Evolutionary conservation across 2,888 invertebrate genomes (phyloP).

Genomic region (Drosophila picticornis): DNA sequence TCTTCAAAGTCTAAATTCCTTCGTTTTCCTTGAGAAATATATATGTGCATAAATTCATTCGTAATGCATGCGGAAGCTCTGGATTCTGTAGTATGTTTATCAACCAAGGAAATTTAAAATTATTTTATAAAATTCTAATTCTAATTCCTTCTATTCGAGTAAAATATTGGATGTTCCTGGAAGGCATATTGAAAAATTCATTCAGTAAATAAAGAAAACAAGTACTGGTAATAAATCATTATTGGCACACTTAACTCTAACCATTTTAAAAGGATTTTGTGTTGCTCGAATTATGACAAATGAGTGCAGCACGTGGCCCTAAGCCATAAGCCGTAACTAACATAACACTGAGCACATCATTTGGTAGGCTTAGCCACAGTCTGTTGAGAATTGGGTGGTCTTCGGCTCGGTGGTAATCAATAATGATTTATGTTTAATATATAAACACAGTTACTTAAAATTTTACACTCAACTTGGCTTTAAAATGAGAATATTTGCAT

Average conservation of each 20-base stretch:
- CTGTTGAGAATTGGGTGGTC: background rate
- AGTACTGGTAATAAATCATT: slow-evolving; percentile 17
- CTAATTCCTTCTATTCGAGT: background rate
- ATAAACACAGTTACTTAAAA: slow-evolving; percentile 8
- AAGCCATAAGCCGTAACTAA: slow-evolving; percentile 12
- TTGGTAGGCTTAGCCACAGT: slow-evolving; percentile 1
- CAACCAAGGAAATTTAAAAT: background rate
- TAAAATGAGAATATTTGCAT: slow-evolving; percentile 39
- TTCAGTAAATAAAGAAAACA: background rate
- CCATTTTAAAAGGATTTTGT: background rate
- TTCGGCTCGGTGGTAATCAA: slow-evolving; percentile 35
- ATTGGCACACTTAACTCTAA: background rate
- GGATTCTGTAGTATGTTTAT: background rate
- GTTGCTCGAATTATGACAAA: slow-evolving; percentile 42
- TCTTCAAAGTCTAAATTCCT: background rate
- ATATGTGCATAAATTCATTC: background rate
- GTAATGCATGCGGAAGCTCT: background rate
- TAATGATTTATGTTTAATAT: slow-evolving; percentile 54
- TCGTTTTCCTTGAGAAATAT: background rate
- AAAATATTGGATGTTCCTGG: background rate
- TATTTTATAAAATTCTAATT: background rate
- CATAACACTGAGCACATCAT: slow-evolving; percentile 24
- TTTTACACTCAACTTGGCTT: slow-evolving; percentile 28
- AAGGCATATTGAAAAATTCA: background rate
- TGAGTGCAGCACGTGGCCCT: slow-evolving; percentile 17